Percentiles rank a stretch among this genome's conserved stretches.
These are phyloP conservation scores for Ariolimax columbianus DNA, from an alignment of 2,888 invertebrate species.

Conservation along the genomic window DNA sequence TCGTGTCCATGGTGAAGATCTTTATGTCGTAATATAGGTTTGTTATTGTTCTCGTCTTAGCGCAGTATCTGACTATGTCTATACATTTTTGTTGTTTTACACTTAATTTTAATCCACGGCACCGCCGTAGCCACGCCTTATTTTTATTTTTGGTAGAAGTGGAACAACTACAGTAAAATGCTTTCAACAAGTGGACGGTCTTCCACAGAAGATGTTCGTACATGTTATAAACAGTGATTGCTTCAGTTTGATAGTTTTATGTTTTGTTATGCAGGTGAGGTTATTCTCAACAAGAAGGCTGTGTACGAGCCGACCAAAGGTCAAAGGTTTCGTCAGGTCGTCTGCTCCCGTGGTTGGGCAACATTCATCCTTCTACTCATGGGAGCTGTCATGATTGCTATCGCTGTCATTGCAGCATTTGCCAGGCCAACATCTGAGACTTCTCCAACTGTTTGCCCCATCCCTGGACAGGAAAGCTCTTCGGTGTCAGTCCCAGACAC, in stretches of 20 bases:
- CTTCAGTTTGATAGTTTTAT: background rate
- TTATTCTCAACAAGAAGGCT: slow-evolving; percentile 84
- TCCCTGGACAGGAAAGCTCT: background rate
- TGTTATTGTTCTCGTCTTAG: no score
- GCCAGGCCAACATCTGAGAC: slow-evolving; percentile 84
- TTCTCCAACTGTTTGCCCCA: slow-evolving; percentile 21
- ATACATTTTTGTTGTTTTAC: no score
- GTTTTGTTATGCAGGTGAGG: slow-evolving; percentile 81
- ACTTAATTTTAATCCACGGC: no score
- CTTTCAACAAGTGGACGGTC: no score
- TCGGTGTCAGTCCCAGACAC: background rate
- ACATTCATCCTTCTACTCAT: slow-evolving; percentile 84
- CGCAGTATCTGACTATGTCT: no score
- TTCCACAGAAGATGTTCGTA: no score
- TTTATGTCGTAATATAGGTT: no score
- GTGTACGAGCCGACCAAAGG: slow-evolving; percentile 86
- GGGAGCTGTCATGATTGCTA: slow-evolving; percentile 76
- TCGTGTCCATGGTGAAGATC: no score
- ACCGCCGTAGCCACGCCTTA: no score
- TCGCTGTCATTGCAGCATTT: slow-evolving; percentile 92
- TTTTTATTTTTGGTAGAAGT: no score
- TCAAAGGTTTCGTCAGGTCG: slow-evolving; percentile 70
- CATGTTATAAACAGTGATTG: no score
- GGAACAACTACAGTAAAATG: no score
- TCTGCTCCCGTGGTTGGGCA: slow-evolving; percentile 82